Conservation (phyloP, 2,888 invertebrate genomes). For the Hymenopus coronatus region DNA sequence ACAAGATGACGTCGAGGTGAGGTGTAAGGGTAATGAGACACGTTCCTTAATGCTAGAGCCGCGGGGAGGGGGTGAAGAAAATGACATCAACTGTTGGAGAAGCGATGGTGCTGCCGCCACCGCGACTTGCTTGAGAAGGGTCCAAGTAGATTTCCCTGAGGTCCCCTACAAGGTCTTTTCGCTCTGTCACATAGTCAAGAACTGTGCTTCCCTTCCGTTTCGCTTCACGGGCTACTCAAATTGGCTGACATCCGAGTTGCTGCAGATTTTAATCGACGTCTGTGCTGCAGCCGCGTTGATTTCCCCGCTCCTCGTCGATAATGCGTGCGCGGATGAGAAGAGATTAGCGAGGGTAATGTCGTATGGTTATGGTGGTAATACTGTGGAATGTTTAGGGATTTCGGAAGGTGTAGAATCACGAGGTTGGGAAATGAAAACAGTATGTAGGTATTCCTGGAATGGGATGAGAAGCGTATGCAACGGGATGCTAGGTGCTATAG, state of each 20-base stretch:
- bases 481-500: too few relatives aligned
- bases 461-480: not conserved
- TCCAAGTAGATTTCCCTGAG: not conserved
- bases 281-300: not conserved
- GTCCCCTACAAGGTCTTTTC: not conserved
- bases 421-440: not conserved
- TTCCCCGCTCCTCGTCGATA: not conserved
- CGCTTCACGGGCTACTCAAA: not conserved
- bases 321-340: not conserved
- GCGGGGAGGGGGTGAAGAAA: not conserved
- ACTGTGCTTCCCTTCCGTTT: not conserved
- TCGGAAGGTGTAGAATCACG: not conserved
- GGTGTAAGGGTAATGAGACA: constrained; percentile 12
- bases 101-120: not conserved
- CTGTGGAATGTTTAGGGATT: not conserved
- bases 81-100: not conserved
- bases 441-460: not conserved
- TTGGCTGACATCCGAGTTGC: not conserved
- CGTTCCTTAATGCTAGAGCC: constrained; percentile 12
- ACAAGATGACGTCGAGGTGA: not conserved
- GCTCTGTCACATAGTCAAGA: not conserved
- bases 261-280: not conserved
- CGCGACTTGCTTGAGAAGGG: not conserved
- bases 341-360: not conserved
- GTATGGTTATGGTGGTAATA: not conserved